Percentiles rank a stretch among this genome's conserved stretches.
phyloP scores from a whole-genome alignment of 2,888 invertebrate genomes.

The Lamproptera curius region DNA sequence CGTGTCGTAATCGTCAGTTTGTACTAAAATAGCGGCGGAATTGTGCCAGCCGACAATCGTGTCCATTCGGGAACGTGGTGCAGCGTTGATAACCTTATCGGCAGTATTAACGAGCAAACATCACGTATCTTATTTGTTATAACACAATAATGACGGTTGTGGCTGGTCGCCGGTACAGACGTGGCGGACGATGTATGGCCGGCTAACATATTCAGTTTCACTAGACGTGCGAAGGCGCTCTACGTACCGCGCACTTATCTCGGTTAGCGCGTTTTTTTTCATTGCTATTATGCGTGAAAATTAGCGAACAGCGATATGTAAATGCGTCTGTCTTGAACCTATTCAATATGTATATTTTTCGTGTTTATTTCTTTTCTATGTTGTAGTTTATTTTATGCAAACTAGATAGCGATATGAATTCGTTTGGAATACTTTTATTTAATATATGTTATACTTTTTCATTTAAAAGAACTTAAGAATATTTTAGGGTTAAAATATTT shows the following conservation, averaged over 20 bases:
- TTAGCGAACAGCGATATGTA: constrained; percentile 1
- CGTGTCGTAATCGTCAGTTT: constrained; percentile 1
- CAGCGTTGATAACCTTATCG: constrained; percentile 64
- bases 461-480: too few relatives aligned
- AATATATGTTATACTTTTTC: too few relatives aligned
- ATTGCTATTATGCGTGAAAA: neutral
- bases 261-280: neutral
- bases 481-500: too few relatives aligned
- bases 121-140: constrained; percentile 58
- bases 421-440: too few relatives aligned
- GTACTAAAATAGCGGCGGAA: constrained; percentile 16
- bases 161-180: constrained; percentile 35
- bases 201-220: neutral
- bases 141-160: constrained; percentile 39
- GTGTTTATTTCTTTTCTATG: too few relatives aligned
- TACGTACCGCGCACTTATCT: neutral
- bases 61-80: constrained; percentile 22
- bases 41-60: constrained; percentile 24
- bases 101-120: constrained; percentile 64
- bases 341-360: too few relatives aligned
- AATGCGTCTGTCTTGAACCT: neutral
- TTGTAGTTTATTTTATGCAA: too few relatives aligned
- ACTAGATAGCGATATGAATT: too few relatives aligned
- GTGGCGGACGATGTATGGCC: constrained; percentile 14
- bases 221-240: neutral